Evolutionary conservation across 2,113 vertebrate genomes (phyloP).

Genomic region (Chroicocephalus ridibundus): DNA sequence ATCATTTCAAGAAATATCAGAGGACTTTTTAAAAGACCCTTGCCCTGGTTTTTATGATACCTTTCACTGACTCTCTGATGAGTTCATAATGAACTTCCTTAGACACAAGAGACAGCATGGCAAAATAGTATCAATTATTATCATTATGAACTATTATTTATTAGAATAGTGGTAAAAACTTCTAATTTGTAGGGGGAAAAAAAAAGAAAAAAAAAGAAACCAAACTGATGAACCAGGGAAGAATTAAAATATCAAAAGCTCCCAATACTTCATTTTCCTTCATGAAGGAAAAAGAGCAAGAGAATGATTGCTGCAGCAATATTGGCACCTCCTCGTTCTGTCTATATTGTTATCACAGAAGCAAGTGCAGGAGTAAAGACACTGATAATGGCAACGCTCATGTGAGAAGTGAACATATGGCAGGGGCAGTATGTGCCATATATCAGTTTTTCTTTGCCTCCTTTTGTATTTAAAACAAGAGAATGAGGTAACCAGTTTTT

Average conservation of each 20-base stretch:
- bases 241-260: background rate
- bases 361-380: background rate
- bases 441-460: background rate
- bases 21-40: background rate
- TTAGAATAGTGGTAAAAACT: background rate
- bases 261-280: background rate
- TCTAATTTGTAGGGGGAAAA: background rate
- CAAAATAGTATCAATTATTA: background rate
- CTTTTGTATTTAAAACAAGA: background rate
- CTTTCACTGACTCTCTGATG: background rate
- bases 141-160: background rate
- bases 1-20: background rate
- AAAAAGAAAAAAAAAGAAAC: no score
- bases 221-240: background rate
- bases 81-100: background rate
- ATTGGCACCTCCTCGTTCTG: background rate
- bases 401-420: background rate
- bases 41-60: background rate
- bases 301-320: background rate
- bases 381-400: background rate
- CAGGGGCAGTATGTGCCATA: background rate
- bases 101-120: background rate
- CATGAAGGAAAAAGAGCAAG: conserved; percentile 1
- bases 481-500: background rate
- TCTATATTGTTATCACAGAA: background rate